These are phyloP conservation scores for Pteronura brasiliensis DNA, from an alignment of 2,113 vertebrate genomes.

Conservation along the genomic window DNA sequence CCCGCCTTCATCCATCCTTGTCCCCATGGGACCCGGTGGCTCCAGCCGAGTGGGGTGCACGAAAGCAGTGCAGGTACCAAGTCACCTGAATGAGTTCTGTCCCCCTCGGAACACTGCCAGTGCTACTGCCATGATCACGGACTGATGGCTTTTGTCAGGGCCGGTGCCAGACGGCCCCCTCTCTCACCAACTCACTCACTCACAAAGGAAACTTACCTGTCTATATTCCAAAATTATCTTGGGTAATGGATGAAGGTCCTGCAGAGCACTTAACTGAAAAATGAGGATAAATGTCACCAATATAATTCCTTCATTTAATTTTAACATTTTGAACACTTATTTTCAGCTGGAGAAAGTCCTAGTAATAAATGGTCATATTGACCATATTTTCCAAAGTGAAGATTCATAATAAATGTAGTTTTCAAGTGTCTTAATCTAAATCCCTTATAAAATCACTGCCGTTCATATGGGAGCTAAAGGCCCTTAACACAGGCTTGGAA, in stretches of 20 bases:
- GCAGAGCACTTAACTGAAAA: constrained; percentile 88
- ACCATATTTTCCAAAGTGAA: constrained; percentile 1
- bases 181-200: background rate
- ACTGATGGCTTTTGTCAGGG: background rate
- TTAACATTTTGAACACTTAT: background rate
- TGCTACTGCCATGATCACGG: accelerated
- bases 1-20: background rate
- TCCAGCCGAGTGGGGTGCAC: background rate
- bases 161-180: accelerated
- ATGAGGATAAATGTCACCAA: background rate
- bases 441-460: background rate
- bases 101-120: background rate
- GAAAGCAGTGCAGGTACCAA: background rate
- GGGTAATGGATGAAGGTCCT: constrained; percentile 92
- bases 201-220: constrained; percentile 82
- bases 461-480: background rate
- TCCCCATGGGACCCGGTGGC: background rate
- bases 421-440: background rate
- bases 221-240: constrained; percentile 93
- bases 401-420: background rate
- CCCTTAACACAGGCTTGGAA: background rate
- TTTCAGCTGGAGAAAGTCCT: background rate
- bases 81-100: background rate
- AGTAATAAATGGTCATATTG: background rate
- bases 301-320: background rate